Conservation (phyloP, 2,113 vertebrate species). For the Brienomyrus brachyistius region DNA sequence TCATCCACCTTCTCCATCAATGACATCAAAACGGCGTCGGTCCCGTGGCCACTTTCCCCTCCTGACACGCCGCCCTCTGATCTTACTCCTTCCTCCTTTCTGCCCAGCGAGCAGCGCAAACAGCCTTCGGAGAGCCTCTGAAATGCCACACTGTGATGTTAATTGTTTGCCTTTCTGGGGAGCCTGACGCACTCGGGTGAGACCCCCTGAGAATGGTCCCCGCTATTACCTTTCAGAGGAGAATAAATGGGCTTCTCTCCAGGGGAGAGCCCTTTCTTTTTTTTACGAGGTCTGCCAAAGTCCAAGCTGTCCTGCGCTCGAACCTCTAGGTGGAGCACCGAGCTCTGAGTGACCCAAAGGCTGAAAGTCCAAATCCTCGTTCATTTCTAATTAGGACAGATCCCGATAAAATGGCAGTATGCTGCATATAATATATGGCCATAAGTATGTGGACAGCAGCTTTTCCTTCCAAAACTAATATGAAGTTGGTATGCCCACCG, state of each 20-base stretch:
- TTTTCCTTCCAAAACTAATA: not conserved
- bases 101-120: not conserved
- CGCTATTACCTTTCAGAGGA: constrained; percentile 8
- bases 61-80: not conserved
- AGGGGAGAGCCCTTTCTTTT: not conserved
- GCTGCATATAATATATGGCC: not conserved
- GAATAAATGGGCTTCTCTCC: not conserved
- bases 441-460: not conserved
- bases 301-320: not conserved
- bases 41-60: not conserved
- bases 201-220: not conserved
- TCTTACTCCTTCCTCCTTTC: not conserved
- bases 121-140: constrained; percentile 11
- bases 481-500: not conserved
- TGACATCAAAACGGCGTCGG: not conserved
- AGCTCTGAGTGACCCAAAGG: not conserved
- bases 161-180: constrained; percentile 32
- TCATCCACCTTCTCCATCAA: not conserved
- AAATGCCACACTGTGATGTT: constrained; percentile 30
- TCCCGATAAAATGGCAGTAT: not conserved
- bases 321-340: not conserved
- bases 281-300: not conserved
- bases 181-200: constrained; percentile 17
- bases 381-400: not conserved
- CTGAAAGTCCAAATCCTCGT: not conserved